These are phyloP conservation scores for Ennomos fuscantarius DNA, from an alignment of 2,888 invertebrate species.

Conservation along the genomic window DNA sequence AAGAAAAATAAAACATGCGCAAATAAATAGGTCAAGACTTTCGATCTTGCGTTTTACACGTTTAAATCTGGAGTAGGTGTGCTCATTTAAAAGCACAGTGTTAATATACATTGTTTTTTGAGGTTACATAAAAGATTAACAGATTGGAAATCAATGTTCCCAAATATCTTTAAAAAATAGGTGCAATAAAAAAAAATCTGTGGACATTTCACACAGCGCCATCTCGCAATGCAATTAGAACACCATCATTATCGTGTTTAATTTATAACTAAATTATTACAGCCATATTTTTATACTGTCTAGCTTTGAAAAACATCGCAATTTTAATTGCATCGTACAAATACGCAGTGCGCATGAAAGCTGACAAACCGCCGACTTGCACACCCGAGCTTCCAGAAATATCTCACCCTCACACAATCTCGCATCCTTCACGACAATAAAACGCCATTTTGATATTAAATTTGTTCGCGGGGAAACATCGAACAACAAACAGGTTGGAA, in stretches of 20 bases:
- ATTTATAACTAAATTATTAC: too few relatives aligned
- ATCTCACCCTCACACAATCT: constrained; percentile 46
- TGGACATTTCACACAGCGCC: too few relatives aligned
- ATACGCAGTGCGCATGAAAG: constrained; percentile 30
- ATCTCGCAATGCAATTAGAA: too few relatives aligned
- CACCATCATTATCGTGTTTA: too few relatives aligned
- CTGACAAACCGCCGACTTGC: constrained; percentile 40
- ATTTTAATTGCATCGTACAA: neutral
- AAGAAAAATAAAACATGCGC: constrained; percentile 36
- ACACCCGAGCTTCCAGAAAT: constrained; percentile 69
- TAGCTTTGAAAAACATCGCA: too few relatives aligned
- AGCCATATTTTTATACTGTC: too few relatives aligned
- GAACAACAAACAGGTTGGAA: constrained; percentile 68
- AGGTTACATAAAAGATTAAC: too few relatives aligned
- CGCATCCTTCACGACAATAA: constrained; percentile 62
- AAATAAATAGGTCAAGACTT: constrained; percentile 57
- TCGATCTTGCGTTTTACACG: constrained; percentile 47
- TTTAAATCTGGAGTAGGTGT: constrained; percentile 46
- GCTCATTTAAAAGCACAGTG: constrained; percentile 44
- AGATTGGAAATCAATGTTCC: too few relatives aligned
- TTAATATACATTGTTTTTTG: constrained; percentile 33
- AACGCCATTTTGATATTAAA: constrained; percentile 59
- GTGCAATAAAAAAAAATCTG: too few relatives aligned
- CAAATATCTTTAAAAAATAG: too few relatives aligned
- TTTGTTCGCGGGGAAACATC: constrained; percentile 58